These are phyloP conservation scores for Stenchaetothrips biformis DNA, from an alignment of 2,888 invertebrate genomes.

Conservation along the genomic window DNA sequence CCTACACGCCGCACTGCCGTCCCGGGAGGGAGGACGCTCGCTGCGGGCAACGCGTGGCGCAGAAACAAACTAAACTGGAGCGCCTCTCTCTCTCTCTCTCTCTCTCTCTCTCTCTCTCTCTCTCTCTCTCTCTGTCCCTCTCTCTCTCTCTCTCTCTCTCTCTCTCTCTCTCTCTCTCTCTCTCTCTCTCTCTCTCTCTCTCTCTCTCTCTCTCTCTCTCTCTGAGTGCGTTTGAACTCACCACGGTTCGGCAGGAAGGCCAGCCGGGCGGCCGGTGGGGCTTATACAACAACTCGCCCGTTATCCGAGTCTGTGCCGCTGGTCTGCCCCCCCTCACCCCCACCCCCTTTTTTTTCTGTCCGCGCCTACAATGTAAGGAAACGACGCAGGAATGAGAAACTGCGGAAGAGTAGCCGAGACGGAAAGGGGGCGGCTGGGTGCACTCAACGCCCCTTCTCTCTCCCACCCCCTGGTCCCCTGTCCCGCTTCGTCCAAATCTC, in stretches of 20 bases:
- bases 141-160: slow-evolving; percentile 24
- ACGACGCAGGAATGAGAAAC: not conserved
- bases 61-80: too few relatives aligned
- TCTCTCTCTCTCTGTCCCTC: too few relatives aligned
- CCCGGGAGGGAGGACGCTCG: too few relatives aligned
- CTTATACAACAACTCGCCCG: too few relatives aligned
- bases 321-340: not conserved
- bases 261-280: not conserved
- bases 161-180: slow-evolving; percentile 20
- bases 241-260: not conserved
- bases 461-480: not conserved
- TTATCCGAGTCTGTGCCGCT: not conserved
- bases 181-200: slow-evolving; percentile 13
- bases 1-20: too few relatives aligned
- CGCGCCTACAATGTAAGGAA: slow-evolving; percentile 9
- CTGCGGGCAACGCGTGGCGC: too few relatives aligned
- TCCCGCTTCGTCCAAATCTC: not conserved
- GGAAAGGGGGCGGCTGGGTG: not conserved
- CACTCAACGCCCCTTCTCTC: not conserved
- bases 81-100: too few relatives aligned
- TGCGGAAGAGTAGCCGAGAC: not conserved
- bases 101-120: slow-evolving; percentile 20
- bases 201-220: slow-evolving; percentile 26
- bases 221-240: not conserved
- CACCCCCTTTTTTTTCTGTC: not conserved